Evolutionary conservation across 2,797 vertebrate genomes (phyloP).

Genomic region (Chloroceryle inda): DNA sequence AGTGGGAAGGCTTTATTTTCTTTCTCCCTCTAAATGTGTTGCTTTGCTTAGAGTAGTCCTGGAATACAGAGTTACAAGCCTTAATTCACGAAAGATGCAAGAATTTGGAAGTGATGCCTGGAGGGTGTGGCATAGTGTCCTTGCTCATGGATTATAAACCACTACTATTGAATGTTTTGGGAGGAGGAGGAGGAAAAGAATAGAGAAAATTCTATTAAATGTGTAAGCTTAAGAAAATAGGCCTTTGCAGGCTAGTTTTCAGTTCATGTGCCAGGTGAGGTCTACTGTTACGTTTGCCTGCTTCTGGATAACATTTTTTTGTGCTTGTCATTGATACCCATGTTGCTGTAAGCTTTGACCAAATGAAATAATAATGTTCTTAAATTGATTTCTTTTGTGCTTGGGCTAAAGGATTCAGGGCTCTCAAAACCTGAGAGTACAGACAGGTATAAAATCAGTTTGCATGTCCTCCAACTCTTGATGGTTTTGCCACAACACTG

Average conservation of each 20-base stretch:
- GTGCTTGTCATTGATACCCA: background rate
- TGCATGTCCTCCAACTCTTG: background rate
- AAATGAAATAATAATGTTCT: background rate
- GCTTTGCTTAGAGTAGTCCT: background rate
- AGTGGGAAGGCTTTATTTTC: background rate
- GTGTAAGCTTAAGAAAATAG: background rate
- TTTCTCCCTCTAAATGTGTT: background rate
- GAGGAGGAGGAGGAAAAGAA: background rate
- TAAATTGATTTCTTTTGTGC: conserved; percentile 35
- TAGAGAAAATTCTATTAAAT: background rate
- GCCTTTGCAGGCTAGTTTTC: background rate
- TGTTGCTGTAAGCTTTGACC: conserved; percentile 26
- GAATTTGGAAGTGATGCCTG: background rate
- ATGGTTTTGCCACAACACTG: background rate
- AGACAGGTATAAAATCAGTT: background rate
- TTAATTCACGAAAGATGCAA: background rate
- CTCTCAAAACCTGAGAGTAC: background rate
- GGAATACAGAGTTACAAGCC: background rate
- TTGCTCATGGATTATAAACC: background rate
- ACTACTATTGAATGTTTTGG: background rate
- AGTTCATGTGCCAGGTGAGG: background rate
- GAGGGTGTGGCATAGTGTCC: background rate
- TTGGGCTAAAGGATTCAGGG: background rate
- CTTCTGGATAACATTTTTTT: background rate
- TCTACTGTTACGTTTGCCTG: background rate